phyloP scores from a whole-genome alignment of 2,797 vertebrate genomes.

The Hemitrygon akajei region DNA sequence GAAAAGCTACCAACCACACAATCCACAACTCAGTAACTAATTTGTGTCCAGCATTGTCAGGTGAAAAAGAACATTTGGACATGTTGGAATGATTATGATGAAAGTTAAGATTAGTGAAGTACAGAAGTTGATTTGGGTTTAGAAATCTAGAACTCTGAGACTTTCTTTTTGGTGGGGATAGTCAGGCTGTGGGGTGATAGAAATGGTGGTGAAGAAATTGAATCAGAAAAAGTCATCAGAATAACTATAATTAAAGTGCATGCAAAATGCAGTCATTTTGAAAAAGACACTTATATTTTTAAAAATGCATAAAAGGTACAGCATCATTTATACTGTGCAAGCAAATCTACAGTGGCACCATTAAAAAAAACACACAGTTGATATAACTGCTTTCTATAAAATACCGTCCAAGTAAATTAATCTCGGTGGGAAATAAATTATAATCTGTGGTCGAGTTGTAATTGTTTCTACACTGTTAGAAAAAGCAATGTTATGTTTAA shows the following conservation, averaged over 20 bases:
- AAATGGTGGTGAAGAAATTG: too few species aligned
- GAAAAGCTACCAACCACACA: not conserved
- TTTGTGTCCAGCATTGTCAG: not conserved
- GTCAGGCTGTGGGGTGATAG: not conserved
- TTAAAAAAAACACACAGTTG: constrained; percentile 24
- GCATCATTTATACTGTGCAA: not conserved
- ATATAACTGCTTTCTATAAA: constrained; percentile 24
- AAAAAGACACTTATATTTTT: not conserved
- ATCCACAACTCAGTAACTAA: not conserved
- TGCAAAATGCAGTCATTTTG: not conserved
- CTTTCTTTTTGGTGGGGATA: not conserved
- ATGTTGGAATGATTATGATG: not conserved
- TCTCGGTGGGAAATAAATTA: not conserved
- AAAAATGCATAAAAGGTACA: not conserved
- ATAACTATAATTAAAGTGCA: not conserved
- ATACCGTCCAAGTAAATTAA: not conserved
- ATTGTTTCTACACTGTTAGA: not conserved
- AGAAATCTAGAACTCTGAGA: not conserved
- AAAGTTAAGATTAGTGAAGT: not conserved
- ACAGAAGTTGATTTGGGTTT: not conserved
- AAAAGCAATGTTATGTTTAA: not conserved
- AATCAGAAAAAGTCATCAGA: not conserved
- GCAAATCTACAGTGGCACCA: constrained; percentile 19
- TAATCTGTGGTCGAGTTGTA: not conserved
- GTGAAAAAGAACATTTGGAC: constrained; percentile 18